Conservation (phyloP, 1,140 invertebrate species). For the Ceratina australensis region DNA sequence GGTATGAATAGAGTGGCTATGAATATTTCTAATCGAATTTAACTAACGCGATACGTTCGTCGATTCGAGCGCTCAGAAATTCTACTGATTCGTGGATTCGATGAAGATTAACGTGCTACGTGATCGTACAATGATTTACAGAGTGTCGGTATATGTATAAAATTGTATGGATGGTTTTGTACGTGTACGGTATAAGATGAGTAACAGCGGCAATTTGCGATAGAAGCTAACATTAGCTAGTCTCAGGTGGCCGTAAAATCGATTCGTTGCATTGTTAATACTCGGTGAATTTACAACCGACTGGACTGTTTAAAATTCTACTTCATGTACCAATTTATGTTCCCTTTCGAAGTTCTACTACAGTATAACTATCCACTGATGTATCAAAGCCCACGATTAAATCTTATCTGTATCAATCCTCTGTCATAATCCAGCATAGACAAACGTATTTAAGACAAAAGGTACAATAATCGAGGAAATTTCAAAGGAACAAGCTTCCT, state of each 20-base stretch:
- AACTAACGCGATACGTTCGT: background rate
- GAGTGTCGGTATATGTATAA: no score
- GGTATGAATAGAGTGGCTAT: no score
- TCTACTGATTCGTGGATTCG: background rate
- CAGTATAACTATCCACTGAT: no score
- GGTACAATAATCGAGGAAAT: background rate
- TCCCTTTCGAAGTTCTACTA: no score
- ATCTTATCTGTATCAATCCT: background rate
- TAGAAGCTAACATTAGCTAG: no score
- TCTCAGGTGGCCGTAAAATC: constrained; percentile 12
- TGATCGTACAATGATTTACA: no score
- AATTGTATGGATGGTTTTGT: no score
- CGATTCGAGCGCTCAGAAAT: constrained; percentile 1
- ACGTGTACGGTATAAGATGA: no score
- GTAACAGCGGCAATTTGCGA: background rate
- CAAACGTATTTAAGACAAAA: background rate
- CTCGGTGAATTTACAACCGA: background rate
- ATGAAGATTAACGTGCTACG: background rate
- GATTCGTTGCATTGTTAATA: no score
- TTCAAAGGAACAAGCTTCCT: constrained; percentile 22
- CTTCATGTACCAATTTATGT: no score
- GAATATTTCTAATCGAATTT: constrained; percentile 20
- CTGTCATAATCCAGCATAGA: no score
- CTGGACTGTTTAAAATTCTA: background rate
- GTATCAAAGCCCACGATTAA: no score